Base-by-base conservation (phyloP, 2,113 vertebrate genomes). In the Menidia beryllina region DNA sequence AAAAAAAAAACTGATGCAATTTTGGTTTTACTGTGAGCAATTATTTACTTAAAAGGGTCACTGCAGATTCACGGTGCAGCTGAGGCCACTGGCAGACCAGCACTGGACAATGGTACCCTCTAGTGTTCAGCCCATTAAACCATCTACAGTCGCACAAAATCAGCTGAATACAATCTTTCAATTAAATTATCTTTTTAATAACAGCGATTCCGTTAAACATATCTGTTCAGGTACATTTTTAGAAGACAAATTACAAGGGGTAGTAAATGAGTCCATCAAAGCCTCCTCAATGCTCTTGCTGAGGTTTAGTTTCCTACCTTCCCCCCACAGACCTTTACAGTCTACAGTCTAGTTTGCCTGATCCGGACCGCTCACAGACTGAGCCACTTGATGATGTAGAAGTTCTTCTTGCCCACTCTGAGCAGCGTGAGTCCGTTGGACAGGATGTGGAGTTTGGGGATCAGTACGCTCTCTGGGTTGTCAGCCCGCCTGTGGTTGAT, bases 321-420 rank as follows among this genome's bases (percentile, higher is more conserved):
- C 55, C 68, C 48, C 17, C 12, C 26, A 17, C 10, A 64, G 73
- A 70, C 65, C 68, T 25, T 73, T 43, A 70, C 1, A 30, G 41
- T 48, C 56, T 47, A 72, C 24, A 23, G 41, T 69, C 69, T 20
- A 34, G 54, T 3, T 14, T 25, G 19, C 0, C 38, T 48, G 20
- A 51, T 59, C 27, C 30, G 21, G 17, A 14, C 15, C 36, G 38
- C 55, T 93, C 84, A 93, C n/a, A 94, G 86, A 27, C 88, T 72
- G 53, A 98, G 92, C 97, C 98, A 98, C 87, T 96, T 98, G 84
- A 98, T 93, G 84, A 99, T 92, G 79, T 97, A 94, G 69, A 95
- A 96, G 85, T 99, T 98, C 83, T 81, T 98, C 91, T 98, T 99
- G 75, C 98, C 97, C 78, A 98, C 93, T 83, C 92, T 91, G 68